Base-by-base conservation (phyloP, 2,888 invertebrate genomes). In the Pteria penguin region DNA sequence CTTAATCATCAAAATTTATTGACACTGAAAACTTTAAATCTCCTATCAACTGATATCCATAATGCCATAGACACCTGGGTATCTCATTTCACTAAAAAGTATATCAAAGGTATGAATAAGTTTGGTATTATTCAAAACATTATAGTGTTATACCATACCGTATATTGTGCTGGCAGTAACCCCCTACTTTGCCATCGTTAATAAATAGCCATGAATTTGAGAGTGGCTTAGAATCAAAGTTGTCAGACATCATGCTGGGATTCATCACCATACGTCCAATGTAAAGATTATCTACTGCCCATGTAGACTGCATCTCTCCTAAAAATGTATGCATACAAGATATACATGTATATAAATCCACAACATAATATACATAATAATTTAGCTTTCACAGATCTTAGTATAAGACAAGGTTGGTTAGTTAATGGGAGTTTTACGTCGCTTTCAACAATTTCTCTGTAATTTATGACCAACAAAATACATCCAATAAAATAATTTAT, bases 211-310 rank as follows among this genome's bases (percentile, higher is more conserved):
- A 92, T n/a, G 87, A 86, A 65, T 89, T 88, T 14, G 86, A 87
- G 0, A 88, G 87, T 18, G 79, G 65, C 4, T 73, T 76, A 1
- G 70, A 68, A 22, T 87, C 84, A 84, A 93, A 91, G 68, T 87
- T 86, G 65, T 92, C 92, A 62, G 88, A 84, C 57, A 93, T 75
- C 18, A 86, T 83, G 73, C 88, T 88, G 8, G 90, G 90, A 63
- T 89, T 88, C 74, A 90, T 84, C 0, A 82, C 63, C 84, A 90
- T 88, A 18, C 91, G 90, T 2, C 92, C 92, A 60, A 92, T 88
- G 75, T 89, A 90, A 58, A 92, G 78, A 75, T 92, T 91, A 82
- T 93, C 93, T 24, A 93, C 82, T 14, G 92, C 89, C 93, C 93
- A 93, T 1, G 89, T 87, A 33, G 90, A 89, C 72, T 85, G 76